Evolutionary conservation across 2,888 invertebrate species (phyloP), one percentile per base, ranked within the genome.

Genomic region (Lysandra coridon): DNA sequence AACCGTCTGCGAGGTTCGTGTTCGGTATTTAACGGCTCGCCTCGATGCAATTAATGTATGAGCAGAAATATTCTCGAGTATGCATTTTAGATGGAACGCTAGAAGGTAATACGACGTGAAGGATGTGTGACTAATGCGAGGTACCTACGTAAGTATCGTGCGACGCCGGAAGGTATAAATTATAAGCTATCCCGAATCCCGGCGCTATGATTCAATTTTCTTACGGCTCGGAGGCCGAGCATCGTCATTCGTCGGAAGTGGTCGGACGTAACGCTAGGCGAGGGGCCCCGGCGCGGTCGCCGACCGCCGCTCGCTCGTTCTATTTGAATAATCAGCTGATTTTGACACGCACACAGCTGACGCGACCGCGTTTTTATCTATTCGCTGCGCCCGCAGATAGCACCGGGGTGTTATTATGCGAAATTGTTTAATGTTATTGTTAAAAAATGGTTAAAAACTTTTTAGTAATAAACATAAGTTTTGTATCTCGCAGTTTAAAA

Each of bases 281-380:
- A 82, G 85, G 83, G 84, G 84, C 85, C 84, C 84, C 83, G 82
- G 82, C 83, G 86, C 90, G 91, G 90, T 90, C 91, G 91, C 87
- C 91, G 92, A 91, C 90, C 91, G 90, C 86, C 85, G 87, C 88
- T 88, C 87, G 89, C 89, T 90, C 90, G 90, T 91, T 92, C 92
- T 94, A 94, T 95, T 94, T 94, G 93, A 93, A 93, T 95, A 93
- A 94, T 94, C 95, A 95, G 95, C 95, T 95, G 95, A 94, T 95
- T 95, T 93, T 95, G 95, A 95, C 94, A 93, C 93, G 92, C 91
- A 88, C 87, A 92, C 93, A 93, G 94, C 94, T 93, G 94, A 92
- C 91, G 89, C 87, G 86, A 85, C 88, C 90, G 90, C 90, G 88
- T 88, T 89, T 88, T 91, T 93, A 92, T 92, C 90, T 88, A 14